Base-by-base conservation (phyloP, 2,797 vertebrate species). In the Notolepis coatsorum region DNA sequence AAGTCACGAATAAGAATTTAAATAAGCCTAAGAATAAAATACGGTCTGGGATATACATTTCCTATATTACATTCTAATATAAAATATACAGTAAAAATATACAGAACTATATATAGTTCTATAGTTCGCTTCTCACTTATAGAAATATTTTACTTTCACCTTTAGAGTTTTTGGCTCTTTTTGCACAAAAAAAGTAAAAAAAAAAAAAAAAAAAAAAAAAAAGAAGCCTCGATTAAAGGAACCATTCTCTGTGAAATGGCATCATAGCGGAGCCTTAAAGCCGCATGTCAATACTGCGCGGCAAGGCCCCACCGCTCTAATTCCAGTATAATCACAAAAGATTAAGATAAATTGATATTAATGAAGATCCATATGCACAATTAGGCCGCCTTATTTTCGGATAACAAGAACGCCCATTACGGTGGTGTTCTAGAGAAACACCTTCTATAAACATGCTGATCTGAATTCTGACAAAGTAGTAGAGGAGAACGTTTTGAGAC, bases 171-270 rank as follows among this genome's bases (percentile, higher is more conserved):
- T n/a, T n/a, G n/a, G n/a, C n/a, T n/a, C n/a, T n/a, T 15, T 59
- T 46, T 37, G 38, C 35, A 13, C 5, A 42, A 38, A 17, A 62
- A 57, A 15, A 37, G 18, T 49, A 15, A 18, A 15, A 12, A 63
- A 45, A 46, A 24, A 56, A 43, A 56, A 27, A 43, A 30, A 25
- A n/a, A n/a, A n/a, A n/a, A n/a, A n/a, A n/a, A n/a, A n/a, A n/a
- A n/a, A n/a, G n/a, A n/a, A n/a, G n/a, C 38, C 37, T 46, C 27
- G 31, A 55, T 55, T 55, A 55, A 38, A 35, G 33, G 37, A 47
- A 48, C 12, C 51, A 21, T 25, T 55, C 42, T 46, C 28, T 23
- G 50, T 48, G 61, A 64, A 64, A 64, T 55, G 41, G 46, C 42
- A 48, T 41, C 12, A 27, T 33, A 42, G 43, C 13, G 12, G 38